These are phyloP conservation scores for Accipiter cooperii DNA, from an alignment of 2,113 vertebrate species.

Conservation along the genomic window DNA sequence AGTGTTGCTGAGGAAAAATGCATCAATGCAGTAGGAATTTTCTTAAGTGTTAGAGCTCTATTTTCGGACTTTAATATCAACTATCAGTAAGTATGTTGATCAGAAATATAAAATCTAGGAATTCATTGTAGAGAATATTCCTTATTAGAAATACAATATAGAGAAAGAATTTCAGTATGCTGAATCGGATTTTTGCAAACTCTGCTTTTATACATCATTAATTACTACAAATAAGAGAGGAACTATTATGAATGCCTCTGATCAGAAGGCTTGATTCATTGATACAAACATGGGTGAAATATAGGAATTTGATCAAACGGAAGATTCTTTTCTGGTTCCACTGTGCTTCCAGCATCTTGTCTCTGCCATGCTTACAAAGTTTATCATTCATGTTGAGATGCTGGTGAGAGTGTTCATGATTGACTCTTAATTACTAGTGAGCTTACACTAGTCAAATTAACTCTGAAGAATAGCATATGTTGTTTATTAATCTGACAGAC, in stretches of 20 bases:
- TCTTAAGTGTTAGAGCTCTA: neutral
- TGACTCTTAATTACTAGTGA: neutral
- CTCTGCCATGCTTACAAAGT: neutral
- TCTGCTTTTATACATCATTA: neutral
- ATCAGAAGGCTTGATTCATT: neutral
- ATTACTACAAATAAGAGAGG: neutral
- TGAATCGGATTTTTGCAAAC: neutral
- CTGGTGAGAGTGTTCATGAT: neutral
- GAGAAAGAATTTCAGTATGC: neutral
- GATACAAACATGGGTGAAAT: neutral
- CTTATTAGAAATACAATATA: neutral
- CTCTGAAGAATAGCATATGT: rapidly evolving
- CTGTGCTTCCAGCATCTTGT: neutral
- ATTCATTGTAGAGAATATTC: neutral
- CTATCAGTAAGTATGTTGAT: neutral
- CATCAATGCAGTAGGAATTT: neutral
- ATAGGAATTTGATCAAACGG: neutral
- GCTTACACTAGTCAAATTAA: neutral
- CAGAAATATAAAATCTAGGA: neutral
- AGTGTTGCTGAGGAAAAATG: neutral
- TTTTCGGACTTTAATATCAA: neutral
- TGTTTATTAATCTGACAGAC: neutral
- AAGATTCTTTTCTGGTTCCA: neutral
- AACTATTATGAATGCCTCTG: neutral
- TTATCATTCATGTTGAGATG: neutral